A percentile compares a stretch with the other conserved stretches of the same genome.
Evolutionary conservation across 1,140 invertebrate genomes (phyloP).

Genomic region (Choristoneura fumiferana): DNA sequence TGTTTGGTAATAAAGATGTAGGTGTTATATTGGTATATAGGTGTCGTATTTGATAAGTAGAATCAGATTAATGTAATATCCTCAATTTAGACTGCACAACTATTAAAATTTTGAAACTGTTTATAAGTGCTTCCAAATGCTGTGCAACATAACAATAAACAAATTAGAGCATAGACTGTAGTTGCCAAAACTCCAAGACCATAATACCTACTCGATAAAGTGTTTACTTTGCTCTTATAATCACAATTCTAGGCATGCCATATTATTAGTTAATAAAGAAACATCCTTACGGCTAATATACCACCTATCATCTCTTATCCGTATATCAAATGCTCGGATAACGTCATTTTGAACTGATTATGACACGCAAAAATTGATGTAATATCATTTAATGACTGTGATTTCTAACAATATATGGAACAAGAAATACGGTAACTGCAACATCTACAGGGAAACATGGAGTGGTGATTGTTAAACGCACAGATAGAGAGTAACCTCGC

Average conservation of each 20-base stretch:
- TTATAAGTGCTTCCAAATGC: conserved; percentile 41
- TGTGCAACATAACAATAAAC: conserved; percentile 36
- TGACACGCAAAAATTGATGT: too few relatives aligned
- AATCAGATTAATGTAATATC: conserved; percentile 8
- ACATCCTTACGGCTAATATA: conserved; percentile 29
- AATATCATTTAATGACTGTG: conserved; percentile 23
- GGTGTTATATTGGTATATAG: conserved; percentile 42
- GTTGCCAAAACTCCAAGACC: not conserved
- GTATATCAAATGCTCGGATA: not conserved
- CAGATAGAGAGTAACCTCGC: too few relatives aligned
- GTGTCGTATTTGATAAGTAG: conserved; percentile 16
- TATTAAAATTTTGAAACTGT: conserved; percentile 17
- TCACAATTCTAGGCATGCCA: conserved; percentile 5
- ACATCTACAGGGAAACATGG: conserved; percentile 49
- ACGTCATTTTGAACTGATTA: too few relatives aligned
- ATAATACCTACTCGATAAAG: not conserved
- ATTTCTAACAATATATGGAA: conserved; percentile 24
- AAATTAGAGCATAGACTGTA: conserved; percentile 7
- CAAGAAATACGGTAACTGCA: conserved; percentile 26
- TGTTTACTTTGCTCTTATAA: not conserved
- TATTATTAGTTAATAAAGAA: not conserved
- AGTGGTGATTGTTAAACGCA: conserved; percentile 39
- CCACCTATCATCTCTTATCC: conserved; percentile 28
- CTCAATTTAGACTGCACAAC: conserved; percentile 8
- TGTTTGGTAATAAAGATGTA: conserved; percentile 32